These are phyloP conservation scores for Neelides folsomi DNA, from an alignment of 2,888 invertebrate species.

Conservation along the genomic window DNA sequence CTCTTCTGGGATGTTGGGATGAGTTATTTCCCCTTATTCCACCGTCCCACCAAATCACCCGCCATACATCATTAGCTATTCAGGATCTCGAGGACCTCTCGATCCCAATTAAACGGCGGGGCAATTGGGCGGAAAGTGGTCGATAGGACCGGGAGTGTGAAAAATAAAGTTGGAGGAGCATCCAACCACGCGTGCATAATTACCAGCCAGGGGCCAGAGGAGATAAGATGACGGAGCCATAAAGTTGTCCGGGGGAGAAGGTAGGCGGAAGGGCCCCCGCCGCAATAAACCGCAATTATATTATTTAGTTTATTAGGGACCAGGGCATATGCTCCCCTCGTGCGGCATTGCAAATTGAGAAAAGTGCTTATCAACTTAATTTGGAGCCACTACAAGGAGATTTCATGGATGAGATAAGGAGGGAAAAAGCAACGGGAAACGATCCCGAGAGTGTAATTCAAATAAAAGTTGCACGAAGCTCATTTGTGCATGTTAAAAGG, in stretches of 20 bases:
- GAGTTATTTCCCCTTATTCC: slow-evolving; percentile 3
- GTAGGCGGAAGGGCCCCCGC: not conserved
- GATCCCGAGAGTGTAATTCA: slow-evolving; percentile 34
- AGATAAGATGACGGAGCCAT: slow-evolving; percentile 5
- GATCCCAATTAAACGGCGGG: slow-evolving; percentile 11
- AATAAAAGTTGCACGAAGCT: slow-evolving; percentile 34
- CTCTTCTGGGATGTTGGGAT: not conserved
- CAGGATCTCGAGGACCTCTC: slow-evolving; percentile 5
- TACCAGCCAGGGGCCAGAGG: slow-evolving; percentile 25
- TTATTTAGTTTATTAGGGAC: not conserved
- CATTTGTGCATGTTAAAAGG: slow-evolving; percentile 34
- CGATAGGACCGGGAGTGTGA: slow-evolving; percentile 25
- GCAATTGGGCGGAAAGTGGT: slow-evolving; percentile 16
- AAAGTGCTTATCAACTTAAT: slow-evolving; percentile 34
- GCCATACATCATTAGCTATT: slow-evolving; percentile 1
- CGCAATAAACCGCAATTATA: slow-evolving; percentile 1
- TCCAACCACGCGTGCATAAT: slow-evolving; percentile 33
- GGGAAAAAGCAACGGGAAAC: slow-evolving; percentile 28
- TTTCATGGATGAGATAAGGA: slow-evolving; percentile 32
- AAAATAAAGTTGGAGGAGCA: slow-evolving; percentile 28
- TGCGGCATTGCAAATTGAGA: slow-evolving; percentile 31
- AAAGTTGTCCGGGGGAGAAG: not conserved
- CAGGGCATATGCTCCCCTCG: slow-evolving; percentile 14
- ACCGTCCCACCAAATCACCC: slow-evolving; percentile 1
- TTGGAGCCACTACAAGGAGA: slow-evolving; percentile 26